Conservation (phyloP, 2,113 vertebrate genomes). For the Jacana jacana region DNA sequence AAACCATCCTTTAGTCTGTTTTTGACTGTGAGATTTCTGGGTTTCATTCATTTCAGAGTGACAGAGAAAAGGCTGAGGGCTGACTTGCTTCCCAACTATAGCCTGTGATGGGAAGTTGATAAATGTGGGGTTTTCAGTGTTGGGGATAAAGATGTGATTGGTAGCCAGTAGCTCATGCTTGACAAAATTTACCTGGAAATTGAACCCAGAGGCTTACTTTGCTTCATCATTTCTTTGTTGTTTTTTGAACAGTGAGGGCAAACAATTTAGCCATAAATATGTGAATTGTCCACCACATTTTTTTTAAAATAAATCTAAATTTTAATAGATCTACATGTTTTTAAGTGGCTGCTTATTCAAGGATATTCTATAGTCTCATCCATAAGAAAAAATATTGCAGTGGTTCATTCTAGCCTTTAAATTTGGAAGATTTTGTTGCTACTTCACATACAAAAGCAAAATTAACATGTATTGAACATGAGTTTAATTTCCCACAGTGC, state of each 20-base stretch:
- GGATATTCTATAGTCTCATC: neutral
- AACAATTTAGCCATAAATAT: neutral
- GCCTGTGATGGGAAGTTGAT: neutral
- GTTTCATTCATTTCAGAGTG: neutral
- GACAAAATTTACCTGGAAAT: neutral
- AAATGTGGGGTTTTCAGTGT: neutral
- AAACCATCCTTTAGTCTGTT: neutral
- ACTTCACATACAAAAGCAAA: neutral
- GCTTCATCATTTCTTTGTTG: neutral
- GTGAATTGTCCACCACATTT: neutral
- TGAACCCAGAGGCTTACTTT: neutral
- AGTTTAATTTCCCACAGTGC: slow-evolving; percentile 29
- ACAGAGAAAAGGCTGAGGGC: neutral
- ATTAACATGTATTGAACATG: neutral
- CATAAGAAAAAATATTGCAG: neutral
- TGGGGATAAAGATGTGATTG: neutral
- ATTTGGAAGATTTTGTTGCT: neutral
- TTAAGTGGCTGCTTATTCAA: neutral
- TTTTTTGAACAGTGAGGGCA: neutral
- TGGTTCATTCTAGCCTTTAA: neutral
- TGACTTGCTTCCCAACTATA: neutral
- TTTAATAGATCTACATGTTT: neutral
- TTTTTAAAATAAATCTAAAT: neutral
- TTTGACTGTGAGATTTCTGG: neutral
- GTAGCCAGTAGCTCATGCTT: neutral